Base-by-base conservation (phyloP, 2,113 vertebrate genomes). In the Campylomormyrus tamandua region DNA sequence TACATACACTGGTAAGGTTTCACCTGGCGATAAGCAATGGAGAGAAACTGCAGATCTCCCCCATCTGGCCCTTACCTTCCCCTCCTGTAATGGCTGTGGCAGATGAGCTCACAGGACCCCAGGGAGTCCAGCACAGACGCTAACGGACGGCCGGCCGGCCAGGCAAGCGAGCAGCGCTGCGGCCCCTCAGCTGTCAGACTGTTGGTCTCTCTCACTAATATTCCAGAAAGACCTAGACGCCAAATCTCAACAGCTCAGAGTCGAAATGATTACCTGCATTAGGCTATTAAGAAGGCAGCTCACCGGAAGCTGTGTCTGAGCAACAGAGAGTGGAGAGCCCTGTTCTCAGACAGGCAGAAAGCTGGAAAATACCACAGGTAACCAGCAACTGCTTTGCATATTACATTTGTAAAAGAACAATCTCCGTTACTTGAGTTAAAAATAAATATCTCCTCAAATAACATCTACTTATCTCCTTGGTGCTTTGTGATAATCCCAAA, bases 11-110 rank as follows among this genome's bases (percentile, higher is more conserved):
- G 48, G 48, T 15, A 56, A 87, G 50, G 49, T 87, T 87, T 87
- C 27, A 31, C 85, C 85, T 53, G 85, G 83, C 39, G 83, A 53
- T 39, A 87, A 56, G 27, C 31, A 87, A 53, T 48, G 48, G 49
- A 87, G 83, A 86, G 48, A 87, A 39, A 56, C 31, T 53, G 17
- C 50, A 87, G 50, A 56, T 56, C 24, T 56, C 50, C 48, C 10
- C 17, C 85, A 52, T 86, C 46, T 86, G 85, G 24, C 15, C 50
- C n/a, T 35, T 24, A 11, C 24, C 50, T 21, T 56, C 48, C 85
- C 85, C 85, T 87, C 31, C 85, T 19, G 85, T 87, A 39, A 53
- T 87, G 85, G 56, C 7, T 87, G 49, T 39, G 48, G 48, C 85
- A 87, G 50, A 87, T 50, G 48, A 86, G 83, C 83, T 48, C 45